Conservation (phyloP, 2,113 vertebrate genomes). For the Vulpes ferrilata region DNA sequence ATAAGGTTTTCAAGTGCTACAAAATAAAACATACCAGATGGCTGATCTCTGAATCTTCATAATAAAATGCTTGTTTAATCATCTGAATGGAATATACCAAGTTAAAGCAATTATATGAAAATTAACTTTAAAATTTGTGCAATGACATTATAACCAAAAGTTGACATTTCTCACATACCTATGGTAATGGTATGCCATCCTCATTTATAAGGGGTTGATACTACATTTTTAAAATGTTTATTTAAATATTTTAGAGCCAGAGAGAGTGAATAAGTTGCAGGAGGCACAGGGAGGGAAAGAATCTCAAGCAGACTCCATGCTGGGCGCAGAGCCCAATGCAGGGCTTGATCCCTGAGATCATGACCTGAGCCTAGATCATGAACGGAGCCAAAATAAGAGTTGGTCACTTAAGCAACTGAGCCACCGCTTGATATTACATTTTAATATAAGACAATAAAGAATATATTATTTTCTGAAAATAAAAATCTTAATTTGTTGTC, state of each 20-base stretch:
- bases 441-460: neutral
- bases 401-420: neutral
- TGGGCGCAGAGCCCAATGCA: neutral
- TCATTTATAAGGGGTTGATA: neutral
- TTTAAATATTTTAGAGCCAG: neutral
- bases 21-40: neutral
- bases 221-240: neutral
- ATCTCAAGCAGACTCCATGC: neutral
- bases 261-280: neutral
- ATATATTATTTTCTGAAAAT: neutral
- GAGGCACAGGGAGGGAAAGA: neutral
- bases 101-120: neutral
- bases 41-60: neutral
- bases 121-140: neutral
- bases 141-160: neutral
- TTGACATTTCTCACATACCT: neutral
- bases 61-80: neutral
- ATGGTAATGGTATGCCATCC: neutral
- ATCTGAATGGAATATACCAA: neutral
- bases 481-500: neutral
- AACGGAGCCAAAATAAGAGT: neutral
- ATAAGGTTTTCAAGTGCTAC: neutral
- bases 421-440: neutral
- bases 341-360: neutral
- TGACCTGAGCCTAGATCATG: neutral